Evolutionary conservation across 1,140 invertebrate genomes (phyloP).

Genomic region (Adoxophyes honmai): DNA sequence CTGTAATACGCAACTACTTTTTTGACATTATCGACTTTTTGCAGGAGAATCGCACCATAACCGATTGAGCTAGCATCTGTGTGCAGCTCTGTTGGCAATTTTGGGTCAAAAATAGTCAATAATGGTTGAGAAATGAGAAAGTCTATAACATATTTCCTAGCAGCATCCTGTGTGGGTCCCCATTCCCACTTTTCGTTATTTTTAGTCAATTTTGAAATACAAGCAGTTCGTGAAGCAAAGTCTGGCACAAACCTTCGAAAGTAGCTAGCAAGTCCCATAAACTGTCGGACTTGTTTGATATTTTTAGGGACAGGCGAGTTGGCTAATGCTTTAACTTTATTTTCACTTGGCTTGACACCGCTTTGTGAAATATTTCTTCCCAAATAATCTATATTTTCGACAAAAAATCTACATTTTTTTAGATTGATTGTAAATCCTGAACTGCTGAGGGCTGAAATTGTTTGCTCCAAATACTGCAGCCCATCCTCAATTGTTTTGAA

Average conservation of each 20-base stretch:
- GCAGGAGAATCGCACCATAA: slow-evolving; percentile 36
- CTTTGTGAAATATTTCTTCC: slow-evolving; percentile 27
- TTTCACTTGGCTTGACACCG: slow-evolving; percentile 19
- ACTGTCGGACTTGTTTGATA: slow-evolving; percentile 22
- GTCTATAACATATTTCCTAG: not conserved
- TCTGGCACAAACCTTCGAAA: slow-evolving; percentile 26
- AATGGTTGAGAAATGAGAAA: slow-evolving; percentile 29
- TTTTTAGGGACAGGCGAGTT: not conserved
- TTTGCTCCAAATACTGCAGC: slow-evolving; percentile 37
- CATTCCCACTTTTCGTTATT: slow-evolving; percentile 1
- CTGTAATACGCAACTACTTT: slow-evolving; percentile 61
- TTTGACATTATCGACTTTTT: slow-evolving; percentile 51
- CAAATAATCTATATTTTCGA: slow-evolving; percentile 37
- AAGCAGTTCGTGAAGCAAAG: slow-evolving; percentile 23
- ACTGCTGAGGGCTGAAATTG: slow-evolving; percentile 26
- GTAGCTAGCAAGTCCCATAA: slow-evolving; percentile 38
- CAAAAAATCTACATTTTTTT: slow-evolving; percentile 21
- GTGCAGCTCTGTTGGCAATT: slow-evolving; percentile 31
- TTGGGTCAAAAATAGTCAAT: slow-evolving; percentile 34
- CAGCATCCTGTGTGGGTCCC: not conserved
- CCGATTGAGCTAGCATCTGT: slow-evolving; percentile 30
- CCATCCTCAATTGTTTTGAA: slow-evolving; percentile 49
- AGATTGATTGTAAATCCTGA: slow-evolving; percentile 9
- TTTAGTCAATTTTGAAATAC: slow-evolving; percentile 16
- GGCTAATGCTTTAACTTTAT: not conserved